Evolutionary conservation across 2,113 vertebrate genomes (phyloP).

Genomic region (Asarcornis scutulata): DNA sequence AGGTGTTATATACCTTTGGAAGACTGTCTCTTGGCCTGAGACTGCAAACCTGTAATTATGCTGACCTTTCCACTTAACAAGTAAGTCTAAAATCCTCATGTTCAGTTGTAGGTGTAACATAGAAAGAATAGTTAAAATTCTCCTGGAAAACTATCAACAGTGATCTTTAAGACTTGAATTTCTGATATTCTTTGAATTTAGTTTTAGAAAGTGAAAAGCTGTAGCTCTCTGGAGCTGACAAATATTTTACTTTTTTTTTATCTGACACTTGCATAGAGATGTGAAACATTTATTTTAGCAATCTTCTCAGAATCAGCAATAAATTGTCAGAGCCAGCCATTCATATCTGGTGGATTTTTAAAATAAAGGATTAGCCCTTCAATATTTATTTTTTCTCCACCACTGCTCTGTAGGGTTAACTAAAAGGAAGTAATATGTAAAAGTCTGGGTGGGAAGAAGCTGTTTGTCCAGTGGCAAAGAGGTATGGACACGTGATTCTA

Average conservation of each 20-base stretch:
- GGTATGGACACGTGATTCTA: not conserved
- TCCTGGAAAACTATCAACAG: not conserved
- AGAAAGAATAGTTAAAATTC: not conserved
- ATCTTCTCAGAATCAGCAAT: not conserved
- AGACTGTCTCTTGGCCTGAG: not conserved
- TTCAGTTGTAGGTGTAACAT: not conserved
- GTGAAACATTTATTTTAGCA: constrained; percentile 48
- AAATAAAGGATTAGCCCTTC: constrained; percentile 47
- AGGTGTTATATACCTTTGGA: not conserved
- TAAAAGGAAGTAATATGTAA: not conserved
- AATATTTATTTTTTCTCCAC: constrained; percentile 29
- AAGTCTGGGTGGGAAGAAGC: not conserved
- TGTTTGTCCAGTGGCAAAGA: not conserved
- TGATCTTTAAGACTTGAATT: not conserved
- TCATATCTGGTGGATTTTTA: constrained; percentile 31
- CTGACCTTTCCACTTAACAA: not conserved
- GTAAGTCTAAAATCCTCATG: not conserved
- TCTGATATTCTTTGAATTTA: not conserved
- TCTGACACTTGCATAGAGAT: constrained; percentile 12
- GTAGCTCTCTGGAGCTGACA: not conserved
- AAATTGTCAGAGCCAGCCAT: constrained; percentile 13
- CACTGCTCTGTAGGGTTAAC: not conserved
- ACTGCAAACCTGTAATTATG: not conserved
- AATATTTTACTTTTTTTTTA: constrained; percentile 8
- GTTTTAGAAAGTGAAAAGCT: not conserved